Conservation (phyloP, 2,888 invertebrate species). For the Sminthurides aquaticus region DNA sequence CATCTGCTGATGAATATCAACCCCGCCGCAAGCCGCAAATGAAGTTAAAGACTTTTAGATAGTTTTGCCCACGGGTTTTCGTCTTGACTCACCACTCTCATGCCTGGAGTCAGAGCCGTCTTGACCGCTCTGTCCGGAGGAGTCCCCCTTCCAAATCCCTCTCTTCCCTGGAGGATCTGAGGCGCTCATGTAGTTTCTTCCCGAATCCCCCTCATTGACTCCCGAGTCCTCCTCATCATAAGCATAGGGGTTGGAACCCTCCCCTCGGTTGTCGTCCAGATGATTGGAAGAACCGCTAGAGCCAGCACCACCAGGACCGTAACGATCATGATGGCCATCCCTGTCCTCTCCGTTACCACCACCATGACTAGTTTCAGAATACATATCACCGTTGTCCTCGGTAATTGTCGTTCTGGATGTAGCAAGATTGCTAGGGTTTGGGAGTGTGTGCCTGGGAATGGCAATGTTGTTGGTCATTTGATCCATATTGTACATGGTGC, state of each 20-base stretch:
- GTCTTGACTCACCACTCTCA: conserved; percentile 42
- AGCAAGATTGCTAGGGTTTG: conserved; percentile 43
- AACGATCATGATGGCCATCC: conserved; percentile 36
- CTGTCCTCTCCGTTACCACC: conserved; percentile 27
- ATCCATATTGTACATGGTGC: conserved; percentile 44
- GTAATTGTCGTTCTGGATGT: conserved; percentile 41
- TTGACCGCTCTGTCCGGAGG: conserved; percentile 34
- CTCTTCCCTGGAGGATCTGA: conserved; percentile 42
- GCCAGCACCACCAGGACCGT: conserved; percentile 32
- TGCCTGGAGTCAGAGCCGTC: conserved; percentile 40
- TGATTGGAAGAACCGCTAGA: conserved; percentile 37
- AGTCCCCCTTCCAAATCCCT: conserved; percentile 40
- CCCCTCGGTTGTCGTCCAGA: conserved; percentile 41
- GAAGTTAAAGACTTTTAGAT: no score
- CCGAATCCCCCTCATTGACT: conserved; percentile 32
- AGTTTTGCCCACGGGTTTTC: no score
- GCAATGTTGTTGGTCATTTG: conserved; percentile 44
- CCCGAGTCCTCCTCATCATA: conserved; percentile 29
- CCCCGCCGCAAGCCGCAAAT: no score
- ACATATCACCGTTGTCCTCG: conserved; percentile 26
- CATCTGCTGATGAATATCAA: no score
- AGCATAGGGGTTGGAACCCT: conserved; percentile 18
- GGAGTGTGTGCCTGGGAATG: conserved; percentile 43
- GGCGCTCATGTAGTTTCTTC: conserved; percentile 29
- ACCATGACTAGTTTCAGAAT: conserved; percentile 24